These are phyloP conservation scores for Neomorphus geoffroyi DNA, from an alignment of 2,797 vertebrate species.

Conservation along the genomic window DNA sequence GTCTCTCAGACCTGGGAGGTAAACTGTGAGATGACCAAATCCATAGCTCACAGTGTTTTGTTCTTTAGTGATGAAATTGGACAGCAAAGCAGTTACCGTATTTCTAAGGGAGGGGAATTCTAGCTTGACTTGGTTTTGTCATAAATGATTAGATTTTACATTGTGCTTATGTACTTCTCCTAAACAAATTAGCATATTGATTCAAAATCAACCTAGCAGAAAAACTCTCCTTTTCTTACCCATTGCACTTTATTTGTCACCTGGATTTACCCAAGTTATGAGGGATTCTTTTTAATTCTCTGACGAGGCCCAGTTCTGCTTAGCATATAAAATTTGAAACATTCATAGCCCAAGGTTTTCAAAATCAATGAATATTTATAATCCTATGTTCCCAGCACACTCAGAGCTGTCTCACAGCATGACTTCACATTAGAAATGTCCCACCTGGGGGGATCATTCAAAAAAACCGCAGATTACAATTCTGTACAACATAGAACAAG, in stretches of 20 bases:
- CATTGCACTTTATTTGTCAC: constrained; percentile 13
- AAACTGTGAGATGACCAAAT: neutral
- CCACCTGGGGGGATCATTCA: constrained; percentile 56
- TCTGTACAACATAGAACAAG: constrained; percentile 33
- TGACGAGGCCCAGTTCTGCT: neutral
- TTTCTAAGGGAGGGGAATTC: neutral
- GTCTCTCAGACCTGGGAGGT: neutral
- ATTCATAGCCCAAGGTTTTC: constrained; percentile 38
- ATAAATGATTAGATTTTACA: constrained; percentile 1
- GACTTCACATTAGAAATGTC: constrained; percentile 57
- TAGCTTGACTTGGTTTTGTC: neutral
- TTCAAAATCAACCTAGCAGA: constrained; percentile 30
- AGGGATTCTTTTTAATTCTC: neutral
- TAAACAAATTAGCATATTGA: constrained; percentile 25
- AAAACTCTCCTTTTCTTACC: constrained; percentile 30
- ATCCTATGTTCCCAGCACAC: constrained; percentile 28
- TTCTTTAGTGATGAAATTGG: neutral
- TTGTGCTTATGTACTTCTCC: neutral
- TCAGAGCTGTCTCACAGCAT: constrained; percentile 50
- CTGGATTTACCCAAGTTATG: constrained; percentile 3
- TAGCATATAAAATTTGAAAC: constrained; percentile 33
- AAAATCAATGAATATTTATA: constrained; percentile 67
- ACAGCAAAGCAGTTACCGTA: neutral
- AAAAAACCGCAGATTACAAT: constrained; percentile 29
- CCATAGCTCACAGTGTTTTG: neutral